These are phyloP conservation scores for Engraulis encrasicolus DNA, from an alignment of 2,113 vertebrate genomes.

Conservation along the genomic window DNA sequence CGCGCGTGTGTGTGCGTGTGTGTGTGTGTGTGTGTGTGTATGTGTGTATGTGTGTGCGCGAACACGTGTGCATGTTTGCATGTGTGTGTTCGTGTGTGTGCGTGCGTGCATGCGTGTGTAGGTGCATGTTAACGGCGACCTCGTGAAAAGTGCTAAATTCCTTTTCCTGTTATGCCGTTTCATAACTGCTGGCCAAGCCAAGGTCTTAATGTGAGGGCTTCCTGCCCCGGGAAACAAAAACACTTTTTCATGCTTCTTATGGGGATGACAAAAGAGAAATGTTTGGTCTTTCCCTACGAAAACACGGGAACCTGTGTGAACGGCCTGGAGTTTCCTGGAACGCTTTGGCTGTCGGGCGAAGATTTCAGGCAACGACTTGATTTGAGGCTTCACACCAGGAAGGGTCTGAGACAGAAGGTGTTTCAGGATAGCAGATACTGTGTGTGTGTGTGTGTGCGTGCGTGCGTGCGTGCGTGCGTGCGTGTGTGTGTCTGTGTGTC, in stretches of 20 bases:
- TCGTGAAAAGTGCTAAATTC: slow-evolving; percentile 45
- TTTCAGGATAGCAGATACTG: slow-evolving; percentile 17
- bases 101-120: too few species aligned
- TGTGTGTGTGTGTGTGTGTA: too few species aligned
- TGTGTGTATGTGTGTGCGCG: too few species aligned
- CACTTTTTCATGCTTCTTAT: slow-evolving; percentile 56
- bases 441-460: background rate
- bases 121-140: background rate
- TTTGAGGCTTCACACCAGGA: slow-evolving; percentile 54
- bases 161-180: slow-evolving; percentile 55
- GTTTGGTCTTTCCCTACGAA: slow-evolving; percentile 58
- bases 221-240: slow-evolving; percentile 61
- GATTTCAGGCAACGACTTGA: slow-evolving; percentile 61
- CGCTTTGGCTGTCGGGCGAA: slow-evolving; percentile 63
- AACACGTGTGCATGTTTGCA: too few species aligned
- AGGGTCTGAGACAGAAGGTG: slow-evolving; percentile 34
- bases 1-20: too few species aligned
- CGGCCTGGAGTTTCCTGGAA: slow-evolving; percentile 71
- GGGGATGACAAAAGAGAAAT: slow-evolving; percentile 64
- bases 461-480: too few species aligned
- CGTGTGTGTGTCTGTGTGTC: background rate
- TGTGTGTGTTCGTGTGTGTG: too few species aligned
- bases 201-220: slow-evolving; percentile 52
- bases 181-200: slow-evolving; percentile 47
- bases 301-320: slow-evolving; percentile 62